These are phyloP conservation scores for Aphelenchoides bicaudatus DNA, from an alignment of 2,888 invertebrate genomes.

Conservation along the genomic window DNA sequence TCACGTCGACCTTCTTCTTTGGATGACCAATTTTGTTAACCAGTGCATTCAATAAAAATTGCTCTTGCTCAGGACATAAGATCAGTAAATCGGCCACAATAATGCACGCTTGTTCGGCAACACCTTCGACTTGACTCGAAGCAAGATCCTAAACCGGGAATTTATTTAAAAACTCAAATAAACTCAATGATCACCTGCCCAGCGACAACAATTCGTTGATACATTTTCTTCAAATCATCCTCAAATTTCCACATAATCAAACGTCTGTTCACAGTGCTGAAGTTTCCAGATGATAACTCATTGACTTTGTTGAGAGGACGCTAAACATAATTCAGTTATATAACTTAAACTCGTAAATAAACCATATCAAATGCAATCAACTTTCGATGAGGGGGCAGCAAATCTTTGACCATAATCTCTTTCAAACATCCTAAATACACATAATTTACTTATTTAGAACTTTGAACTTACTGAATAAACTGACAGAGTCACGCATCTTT, in stretches of 20 bases:
- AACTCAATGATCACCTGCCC: constrained; percentile 65
- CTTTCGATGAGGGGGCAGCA: constrained; percentile 68
- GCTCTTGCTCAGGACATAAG: constrained; percentile 79
- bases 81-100: constrained; percentile 73
- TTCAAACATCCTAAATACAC: constrained; percentile 71
- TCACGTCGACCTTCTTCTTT: constrained; percentile 78
- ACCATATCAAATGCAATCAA: constrained; percentile 69
- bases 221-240: constrained; percentile 76
- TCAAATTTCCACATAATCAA: constrained; percentile 78
- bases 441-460: not conserved
- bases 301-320: constrained; percentile 34
- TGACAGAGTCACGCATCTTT: constrained; percentile 67
- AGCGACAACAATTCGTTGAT: constrained; percentile 71
- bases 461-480: constrained; percentile 66
- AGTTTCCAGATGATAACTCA: constrained; percentile 67
- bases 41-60: constrained; percentile 75
- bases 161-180: constrained; percentile 5
- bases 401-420: constrained; percentile 73
- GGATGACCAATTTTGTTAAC: constrained; percentile 96
- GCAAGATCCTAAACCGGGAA: constrained; percentile 66
- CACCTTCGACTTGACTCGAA: constrained; percentile 75
- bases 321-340: constrained; percentile 27
- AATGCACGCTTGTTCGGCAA: constrained; percentile 75
- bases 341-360: constrained; percentile 15
- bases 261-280: constrained; percentile 62